Evolutionary conservation across 2,113 vertebrate species (phyloP).

Genomic region (Heloderma charlesbogerti): DNA sequence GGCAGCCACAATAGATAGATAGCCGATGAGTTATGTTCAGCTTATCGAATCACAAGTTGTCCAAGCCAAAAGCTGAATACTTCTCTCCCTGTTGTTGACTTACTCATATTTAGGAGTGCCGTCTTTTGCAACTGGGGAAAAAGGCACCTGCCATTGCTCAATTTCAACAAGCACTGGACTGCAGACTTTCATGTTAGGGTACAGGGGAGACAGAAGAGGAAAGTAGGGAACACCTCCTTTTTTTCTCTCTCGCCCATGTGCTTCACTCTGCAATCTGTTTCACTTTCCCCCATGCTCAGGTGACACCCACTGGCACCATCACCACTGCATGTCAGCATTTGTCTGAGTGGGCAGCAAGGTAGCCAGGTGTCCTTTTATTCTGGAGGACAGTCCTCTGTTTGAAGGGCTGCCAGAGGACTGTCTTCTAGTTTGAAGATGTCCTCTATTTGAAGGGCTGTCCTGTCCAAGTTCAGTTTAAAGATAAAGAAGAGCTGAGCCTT

Average conservation of each 20-base stretch:
- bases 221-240: no score
- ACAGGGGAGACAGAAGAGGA: not conserved
- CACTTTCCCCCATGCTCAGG: not conserved
- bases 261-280: not conserved
- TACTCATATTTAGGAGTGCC: not conserved
- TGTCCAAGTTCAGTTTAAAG: no score
- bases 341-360: no score
- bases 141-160: not conserved
- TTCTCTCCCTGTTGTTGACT: not conserved
- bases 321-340: no score
- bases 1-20: not conserved
- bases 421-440: no score
- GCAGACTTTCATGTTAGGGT: not conserved
- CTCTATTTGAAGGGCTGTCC: no score
- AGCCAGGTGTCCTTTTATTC: no score
- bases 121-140: not conserved
- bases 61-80: not conserved
- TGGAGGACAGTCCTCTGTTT: no score
- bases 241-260: not conserved
- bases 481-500: no score
- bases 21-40: not conserved
- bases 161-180: not conserved
- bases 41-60: not conserved
- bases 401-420: no score
- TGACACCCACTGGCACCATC: no score